These are phyloP conservation scores for Syngnathus rostellatus DNA, from an alignment of 2,797 vertebrate genomes.

Conservation along the genomic window DNA sequence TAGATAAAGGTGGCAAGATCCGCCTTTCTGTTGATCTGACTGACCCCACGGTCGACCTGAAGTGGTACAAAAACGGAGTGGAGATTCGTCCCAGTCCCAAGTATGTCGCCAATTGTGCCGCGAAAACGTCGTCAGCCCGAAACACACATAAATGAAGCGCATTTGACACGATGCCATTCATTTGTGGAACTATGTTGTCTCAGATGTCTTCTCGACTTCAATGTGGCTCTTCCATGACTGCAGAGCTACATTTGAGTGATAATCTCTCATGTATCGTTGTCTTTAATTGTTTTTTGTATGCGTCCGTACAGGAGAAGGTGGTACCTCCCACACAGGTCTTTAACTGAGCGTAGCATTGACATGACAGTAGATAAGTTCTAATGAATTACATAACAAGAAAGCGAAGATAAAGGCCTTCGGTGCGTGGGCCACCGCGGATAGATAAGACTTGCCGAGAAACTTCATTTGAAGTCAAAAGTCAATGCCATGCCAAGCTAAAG, in stretches of 20 bases:
- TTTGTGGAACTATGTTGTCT: slow-evolving; percentile 18
- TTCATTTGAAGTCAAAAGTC: not conserved
- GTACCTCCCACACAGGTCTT: slow-evolving; percentile 72
- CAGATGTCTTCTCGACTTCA: slow-evolving; percentile 26
- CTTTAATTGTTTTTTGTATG: slow-evolving; percentile 48
- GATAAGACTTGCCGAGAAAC: not conserved
- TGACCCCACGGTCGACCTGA: slow-evolving; percentile 93
- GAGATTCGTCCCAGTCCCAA: slow-evolving; percentile 92
- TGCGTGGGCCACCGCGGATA: not conserved
- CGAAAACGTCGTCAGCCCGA: slow-evolving; percentile 11
- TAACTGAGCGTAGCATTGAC: slow-evolving; percentile 61
- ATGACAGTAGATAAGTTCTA: not conserved
- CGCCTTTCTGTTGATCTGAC: slow-evolving; percentile 88
- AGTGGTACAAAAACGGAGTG: slow-evolving; percentile 99
- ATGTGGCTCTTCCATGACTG: slow-evolving; percentile 32
- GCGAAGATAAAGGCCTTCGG: not conserved
- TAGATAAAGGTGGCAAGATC: slow-evolving; percentile 92
- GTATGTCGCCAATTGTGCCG: slow-evolving; percentile 61
- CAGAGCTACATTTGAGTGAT: slow-evolving; percentile 50
- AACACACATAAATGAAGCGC: slow-evolving; percentile 44
- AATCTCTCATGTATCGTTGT: slow-evolving; percentile 40
- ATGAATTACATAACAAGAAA: not conserved
- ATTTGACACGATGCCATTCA: slow-evolving; percentile 39
- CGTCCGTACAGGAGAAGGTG: slow-evolving; percentile 58
- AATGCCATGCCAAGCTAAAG: slow-evolving; percentile 67